Conservation (phyloP, 2,888 invertebrate genomes). For the Andrena marginata region DNA sequence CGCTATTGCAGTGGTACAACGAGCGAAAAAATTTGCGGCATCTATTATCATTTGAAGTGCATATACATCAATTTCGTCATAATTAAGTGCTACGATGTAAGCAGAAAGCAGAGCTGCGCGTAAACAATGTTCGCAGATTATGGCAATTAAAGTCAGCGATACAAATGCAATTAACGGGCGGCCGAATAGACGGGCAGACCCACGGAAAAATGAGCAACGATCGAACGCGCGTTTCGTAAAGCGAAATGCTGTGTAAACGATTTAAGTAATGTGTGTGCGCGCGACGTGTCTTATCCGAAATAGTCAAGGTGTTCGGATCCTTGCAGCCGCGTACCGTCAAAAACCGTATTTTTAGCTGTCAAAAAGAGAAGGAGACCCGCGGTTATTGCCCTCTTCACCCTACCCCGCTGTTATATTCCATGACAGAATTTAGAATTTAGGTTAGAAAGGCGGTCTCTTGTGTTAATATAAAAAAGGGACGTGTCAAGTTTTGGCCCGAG, state of each 20-base stretch:
- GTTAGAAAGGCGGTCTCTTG: constrained; percentile 58
- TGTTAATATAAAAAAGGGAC: constrained; percentile 25
- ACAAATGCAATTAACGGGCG: constrained; percentile 13
- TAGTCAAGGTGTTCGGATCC: constrained; percentile 50
- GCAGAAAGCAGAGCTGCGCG: constrained; percentile 5
- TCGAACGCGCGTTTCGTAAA: constrained; percentile 20
- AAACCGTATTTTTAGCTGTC: constrained; percentile 72
- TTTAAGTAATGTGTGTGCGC: not conserved
- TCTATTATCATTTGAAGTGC: constrained; percentile 2
- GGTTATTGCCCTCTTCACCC: constrained; percentile 30
- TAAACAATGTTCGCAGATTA: constrained; percentile 27
- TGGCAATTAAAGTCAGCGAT: constrained; percentile 11
- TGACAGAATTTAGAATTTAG: constrained; percentile 65
- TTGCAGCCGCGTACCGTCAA: constrained; percentile 46
- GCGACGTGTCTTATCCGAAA: constrained; percentile 58
- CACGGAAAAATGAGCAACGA: not conserved
- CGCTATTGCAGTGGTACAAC: not conserved
- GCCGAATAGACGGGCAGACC: not conserved
- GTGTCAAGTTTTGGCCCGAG: constrained; percentile 36
- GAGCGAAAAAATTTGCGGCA: constrained; percentile 9
- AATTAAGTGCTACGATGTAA: constrained; percentile 24
- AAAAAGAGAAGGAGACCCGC: constrained; percentile 54
- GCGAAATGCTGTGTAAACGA: constrained; percentile 27
- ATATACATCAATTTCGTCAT: constrained; percentile 22
- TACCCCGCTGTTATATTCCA: constrained; percentile 27